Base-by-base conservation (phyloP, 2,113 vertebrate genomes). In the Strix uralensis region DNA sequence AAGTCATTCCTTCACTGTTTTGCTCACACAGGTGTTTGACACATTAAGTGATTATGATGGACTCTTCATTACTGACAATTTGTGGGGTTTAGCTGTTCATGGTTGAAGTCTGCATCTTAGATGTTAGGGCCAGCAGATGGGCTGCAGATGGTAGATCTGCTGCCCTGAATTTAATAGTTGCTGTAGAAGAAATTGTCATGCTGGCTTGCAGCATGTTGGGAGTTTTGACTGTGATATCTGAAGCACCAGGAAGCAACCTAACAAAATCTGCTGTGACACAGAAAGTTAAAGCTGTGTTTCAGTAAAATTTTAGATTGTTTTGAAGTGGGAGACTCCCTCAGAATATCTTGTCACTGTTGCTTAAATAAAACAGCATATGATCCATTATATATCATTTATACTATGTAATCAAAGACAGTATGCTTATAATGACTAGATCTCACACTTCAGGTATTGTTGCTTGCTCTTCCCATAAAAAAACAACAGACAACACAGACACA, bases 21-120 rank as follows among this genome's bases (percentile, higher is more conserved):
- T 83, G 55, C 47, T 93, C 71, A 86, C 13, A 3, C 67, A 74
- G 79, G 80, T 89, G 90, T 90, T 85, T 92, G 84, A 94, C 30
- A 15, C 27, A 20, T 52, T 57, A 91, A 72, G 67, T 69, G 74
- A 83, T 86, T 87, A 92, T 70, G 90, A 96, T 89, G 62, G 81
- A 73, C 81, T 93, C 57, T 89, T 96, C 92, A 91, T 94, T 93
- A 93, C 58, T 88, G 95, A 81, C 71, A 94, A 42, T 96, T 96
- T 96, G 82, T 61, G 47, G 17, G 21, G 59, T 59, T 78, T 91
- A 71, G 49, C 73, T 91, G 52, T 52, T 92, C 63, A 38, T 77
- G 51, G 73, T 47, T 94, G 86, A 87, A 84, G 51, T n/a, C 44
- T 86, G 69, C 12, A 1, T 75, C 91, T 96, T 86, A 92, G 79